These are phyloP conservation scores for Polydrusus pterygomalis DNA, from an alignment of 2,888 invertebrate species.

Conservation along the genomic window DNA sequence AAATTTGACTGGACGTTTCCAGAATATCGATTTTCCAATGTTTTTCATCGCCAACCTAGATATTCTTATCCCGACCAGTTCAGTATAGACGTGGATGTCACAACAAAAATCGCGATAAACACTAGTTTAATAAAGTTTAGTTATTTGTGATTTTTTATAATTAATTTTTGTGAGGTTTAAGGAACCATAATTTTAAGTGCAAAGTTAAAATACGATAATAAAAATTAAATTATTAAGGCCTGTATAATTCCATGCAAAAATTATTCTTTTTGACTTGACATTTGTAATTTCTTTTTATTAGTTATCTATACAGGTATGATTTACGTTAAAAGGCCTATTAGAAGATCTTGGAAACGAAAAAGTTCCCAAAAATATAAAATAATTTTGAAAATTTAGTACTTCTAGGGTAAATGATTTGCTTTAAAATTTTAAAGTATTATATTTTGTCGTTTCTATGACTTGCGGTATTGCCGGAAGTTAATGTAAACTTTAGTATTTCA, in stretches of 20 bases:
- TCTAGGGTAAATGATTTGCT: no score
- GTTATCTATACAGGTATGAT: no score
- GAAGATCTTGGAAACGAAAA: no score
- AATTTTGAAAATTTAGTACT: no score
- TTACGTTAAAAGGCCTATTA: no score
- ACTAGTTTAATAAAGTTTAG: neutral
- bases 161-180: neutral
- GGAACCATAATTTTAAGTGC: neutral
- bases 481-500: no score
- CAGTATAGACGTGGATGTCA: conserved; percentile 15
- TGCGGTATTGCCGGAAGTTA: no score
- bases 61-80: conserved; percentile 28
- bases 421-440: no score
- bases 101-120: conserved; percentile 1
- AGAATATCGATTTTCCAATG: conserved; percentile 35
- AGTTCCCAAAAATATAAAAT: no score
- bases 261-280: neutral
- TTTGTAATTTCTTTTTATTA: no score
- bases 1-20: conserved; percentile 7
- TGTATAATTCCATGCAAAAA: neutral
- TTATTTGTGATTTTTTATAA: neutral
- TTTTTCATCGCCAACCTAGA: conserved; percentile 38
- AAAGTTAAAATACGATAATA: neutral
- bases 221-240: neutral
- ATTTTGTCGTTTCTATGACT: no score